A percentile compares a stretch with the other conserved stretches of the same genome.
Conservation (phyloP, 2,113 vertebrate genomes). For the Orientallactaga bullata region DNA sequence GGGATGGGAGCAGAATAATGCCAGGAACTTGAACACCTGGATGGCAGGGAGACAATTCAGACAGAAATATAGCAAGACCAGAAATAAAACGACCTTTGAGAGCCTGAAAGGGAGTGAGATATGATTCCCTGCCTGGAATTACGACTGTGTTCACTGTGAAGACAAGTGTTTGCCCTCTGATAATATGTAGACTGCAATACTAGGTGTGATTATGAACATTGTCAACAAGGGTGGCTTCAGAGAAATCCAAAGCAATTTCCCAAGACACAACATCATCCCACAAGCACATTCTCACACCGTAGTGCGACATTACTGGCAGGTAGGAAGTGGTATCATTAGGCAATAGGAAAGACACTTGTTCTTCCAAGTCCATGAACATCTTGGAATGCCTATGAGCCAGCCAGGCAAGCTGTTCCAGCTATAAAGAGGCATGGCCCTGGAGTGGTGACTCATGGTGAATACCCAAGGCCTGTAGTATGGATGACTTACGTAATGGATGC, state of each 20-base stretch:
- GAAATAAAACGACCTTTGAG: background rate
- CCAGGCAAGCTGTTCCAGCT: slow-evolving; percentile 66
- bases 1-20: background rate
- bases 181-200: slow-evolving; percentile 64
- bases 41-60: background rate
- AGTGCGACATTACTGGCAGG: background rate
- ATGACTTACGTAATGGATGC: slow-evolving; percentile 51
- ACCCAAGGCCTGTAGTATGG: background rate
- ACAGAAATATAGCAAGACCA: background rate
- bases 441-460: slow-evolving; percentile 8
- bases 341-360: slow-evolving; percentile 7
- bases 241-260: slow-evolving; percentile 64
- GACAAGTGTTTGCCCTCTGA: slow-evolving; percentile 54
- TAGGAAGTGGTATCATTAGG: slow-evolving; percentile 37
- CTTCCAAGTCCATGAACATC: slow-evolving; percentile 31
- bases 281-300: slow-evolving; percentile 61
- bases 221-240: slow-evolving; percentile 69
- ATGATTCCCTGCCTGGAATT: background rate
- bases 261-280: slow-evolving; percentile 36
- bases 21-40: background rate
- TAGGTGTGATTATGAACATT: slow-evolving; percentile 18
- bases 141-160: background rate
- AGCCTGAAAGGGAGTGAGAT: background rate
- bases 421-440: slow-evolving; percentile 2
- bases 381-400: background rate